A percentile compares a stretch with the other conserved stretches of the same genome.
These are phyloP conservation scores for Polylopha cassiicola DNA, from an alignment of 2,888 invertebrate genomes.

Conservation along the genomic window DNA sequence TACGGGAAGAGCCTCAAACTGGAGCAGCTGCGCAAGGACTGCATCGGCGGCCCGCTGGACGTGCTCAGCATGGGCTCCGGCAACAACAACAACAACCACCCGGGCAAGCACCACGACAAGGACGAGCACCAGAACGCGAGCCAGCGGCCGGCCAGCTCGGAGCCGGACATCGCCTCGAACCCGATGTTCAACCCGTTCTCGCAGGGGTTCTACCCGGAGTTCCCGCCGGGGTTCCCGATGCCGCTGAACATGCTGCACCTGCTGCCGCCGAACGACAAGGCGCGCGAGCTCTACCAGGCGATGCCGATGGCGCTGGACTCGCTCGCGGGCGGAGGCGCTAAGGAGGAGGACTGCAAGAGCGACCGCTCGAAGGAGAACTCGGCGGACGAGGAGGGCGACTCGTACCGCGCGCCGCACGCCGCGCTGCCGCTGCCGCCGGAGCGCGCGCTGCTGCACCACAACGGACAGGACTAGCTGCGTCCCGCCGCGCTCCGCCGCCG, in stretches of 20 bases:
- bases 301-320: constrained; percentile 77
- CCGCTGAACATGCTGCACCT: constrained; percentile 91
- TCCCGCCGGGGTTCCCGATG: constrained; percentile 87
- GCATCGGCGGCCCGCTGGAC: constrained; percentile 89
- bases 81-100: constrained; percentile 77
- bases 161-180: constrained; percentile 80
- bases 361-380: constrained; percentile 79
- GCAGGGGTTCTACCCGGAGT: constrained; percentile 90
- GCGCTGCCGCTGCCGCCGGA: constrained; percentile 74
- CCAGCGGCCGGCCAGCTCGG: constrained; percentile 81
- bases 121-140: constrained; percentile 65
- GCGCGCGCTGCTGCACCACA: constrained; percentile 84
- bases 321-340: constrained; percentile 69
- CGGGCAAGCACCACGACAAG: constrained; percentile 75
- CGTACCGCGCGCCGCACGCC: constrained; percentile 70
- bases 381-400: constrained; percentile 76
- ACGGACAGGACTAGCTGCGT: constrained; percentile 85
- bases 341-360: constrained; percentile 82
- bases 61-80: constrained; percentile 80
- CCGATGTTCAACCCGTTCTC: constrained; percentile 87
- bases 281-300: constrained; percentile 79
- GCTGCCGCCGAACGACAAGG: constrained; percentile 87
- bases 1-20: constrained; percentile 94
- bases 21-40: constrained; percentile 91
- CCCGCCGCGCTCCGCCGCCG: constrained; percentile 5